These are phyloP conservation scores for Notarius quadriscutis DNA, from an alignment of 2,113 vertebrate species.

Conservation along the genomic window DNA sequence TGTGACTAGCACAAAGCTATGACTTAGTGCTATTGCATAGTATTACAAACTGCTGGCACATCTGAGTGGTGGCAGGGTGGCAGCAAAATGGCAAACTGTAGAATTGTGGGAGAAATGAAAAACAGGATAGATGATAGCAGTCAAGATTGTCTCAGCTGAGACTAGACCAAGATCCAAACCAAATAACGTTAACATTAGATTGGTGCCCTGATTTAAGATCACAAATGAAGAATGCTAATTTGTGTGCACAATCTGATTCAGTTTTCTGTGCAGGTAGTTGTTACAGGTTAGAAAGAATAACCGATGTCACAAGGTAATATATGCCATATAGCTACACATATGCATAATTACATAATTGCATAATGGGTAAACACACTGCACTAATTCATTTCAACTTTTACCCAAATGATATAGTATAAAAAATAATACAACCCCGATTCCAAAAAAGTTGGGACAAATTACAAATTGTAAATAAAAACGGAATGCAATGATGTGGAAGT, in stretches of 20 bases:
- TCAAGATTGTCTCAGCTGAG: not conserved
- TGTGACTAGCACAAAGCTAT: constrained; percentile 13
- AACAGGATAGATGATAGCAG: constrained; percentile 30
- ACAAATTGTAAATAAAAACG: no score
- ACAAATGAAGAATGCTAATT: not conserved
- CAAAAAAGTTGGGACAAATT: no score
- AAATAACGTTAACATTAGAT: not conserved
- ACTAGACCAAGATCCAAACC: not conserved
- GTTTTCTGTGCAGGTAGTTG: not conserved
- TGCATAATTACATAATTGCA: not conserved
- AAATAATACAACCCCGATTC: no score
- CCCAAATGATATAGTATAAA: not conserved
- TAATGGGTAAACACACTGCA: not conserved
- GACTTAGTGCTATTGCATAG: constrained; percentile 23
- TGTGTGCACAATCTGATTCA: not conserved
- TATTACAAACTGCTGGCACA: constrained; percentile 40
- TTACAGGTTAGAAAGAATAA: not conserved
- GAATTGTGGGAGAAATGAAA: not conserved
- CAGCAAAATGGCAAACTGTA: constrained; percentile 41
- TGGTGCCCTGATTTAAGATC: not conserved
- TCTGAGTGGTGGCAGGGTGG: not conserved
- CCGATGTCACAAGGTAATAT: not conserved
- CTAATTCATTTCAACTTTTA: not conserved
- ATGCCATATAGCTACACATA: not conserved
- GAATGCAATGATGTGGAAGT: no score